A percentile compares a stretch with the other conserved stretches of the same genome.
phyloP scores from a whole-genome alignment of 2,113 vertebrate genomes.

The Suricata suricatta region DNA sequence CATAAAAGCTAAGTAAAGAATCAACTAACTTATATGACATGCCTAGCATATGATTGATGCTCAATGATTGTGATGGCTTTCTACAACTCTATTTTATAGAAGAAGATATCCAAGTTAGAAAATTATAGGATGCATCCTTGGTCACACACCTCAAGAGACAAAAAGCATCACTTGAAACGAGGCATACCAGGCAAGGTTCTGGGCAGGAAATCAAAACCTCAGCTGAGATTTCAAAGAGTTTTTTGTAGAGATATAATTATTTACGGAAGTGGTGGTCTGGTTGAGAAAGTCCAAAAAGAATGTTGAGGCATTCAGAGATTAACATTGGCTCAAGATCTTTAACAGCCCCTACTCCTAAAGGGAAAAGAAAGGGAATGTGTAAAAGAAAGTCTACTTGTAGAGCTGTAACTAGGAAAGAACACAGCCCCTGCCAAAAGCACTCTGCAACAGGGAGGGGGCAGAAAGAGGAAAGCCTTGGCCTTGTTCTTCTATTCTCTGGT shows the following conservation, averaged over 20 bases:
- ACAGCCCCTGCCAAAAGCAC: background rate
- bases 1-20: background rate
- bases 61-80: background rate
- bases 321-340: background rate
- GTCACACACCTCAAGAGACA: background rate
- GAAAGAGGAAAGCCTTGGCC: background rate
- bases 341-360: background rate
- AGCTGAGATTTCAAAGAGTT: background rate
- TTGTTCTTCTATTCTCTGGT: background rate
- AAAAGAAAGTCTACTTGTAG: background rate
- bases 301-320: background rate
- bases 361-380: fast-evolving
- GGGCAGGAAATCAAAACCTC: background rate
- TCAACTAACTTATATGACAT: background rate
- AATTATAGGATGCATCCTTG: background rate
- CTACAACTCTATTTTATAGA: background rate
- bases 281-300: background rate
- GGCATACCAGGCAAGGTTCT: background rate
- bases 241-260: background rate
- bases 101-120: background rate
- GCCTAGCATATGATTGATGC: background rate
- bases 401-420: background rate
- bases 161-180: background rate
- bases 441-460: background rate
- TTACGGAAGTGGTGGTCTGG: background rate